Base-by-base conservation (phyloP, 1,140 invertebrate species). In the Pseudomyrmex cubaensis region DNA sequence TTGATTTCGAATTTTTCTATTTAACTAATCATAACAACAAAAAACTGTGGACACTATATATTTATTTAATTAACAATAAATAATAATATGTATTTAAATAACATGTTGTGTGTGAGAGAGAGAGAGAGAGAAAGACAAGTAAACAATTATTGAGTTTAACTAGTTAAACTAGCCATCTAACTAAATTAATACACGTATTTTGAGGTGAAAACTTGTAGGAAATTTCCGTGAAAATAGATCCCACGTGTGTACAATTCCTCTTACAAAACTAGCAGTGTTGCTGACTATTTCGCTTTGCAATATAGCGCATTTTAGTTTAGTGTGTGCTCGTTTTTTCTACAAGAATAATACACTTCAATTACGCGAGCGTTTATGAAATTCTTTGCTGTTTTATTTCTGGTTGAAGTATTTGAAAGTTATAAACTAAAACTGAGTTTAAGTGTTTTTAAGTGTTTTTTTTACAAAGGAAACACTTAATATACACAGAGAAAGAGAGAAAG, bases 351-450 rank as follows among this genome's bases (percentile, higher is more conserved):
- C 20, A 52, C n/a, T 52, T 70, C 77, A 62, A 83, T 86, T 83
- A 67, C 85, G 22, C 64, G 35, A 72, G 70, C 84, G 22, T 54
- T 57, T 72, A 57, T 83, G 78, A 87, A 86, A 83, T 87, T 69
- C 20, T 52, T n/a, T 50, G 22, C 83, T 35, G 59, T 73, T 35
- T 35, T 75, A 77, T 57, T 48, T 52, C 48, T 44, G 4, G n/a
- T 67, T 70, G 63, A 67, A 76, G 76, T 61, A 73, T 44, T 59
- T 15, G 52, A 69, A 78, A 70, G 64, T 78, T 59, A 80, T 80
- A 5, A 13, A 59, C 1, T 44, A 35, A 46, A 80, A 35, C 5
- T 35, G 5, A 35, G 35, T 35, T 35, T 5, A 35, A 35, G 35
- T 7, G 35, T 35, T 35, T 35, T 35, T 35, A 35, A 35, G 35